Percentiles rank a stretch among this genome's conserved stretches.
Evolutionary conservation across 2,888 invertebrate species (phyloP).

Genomic region (Bellardia bayeri): DNA sequence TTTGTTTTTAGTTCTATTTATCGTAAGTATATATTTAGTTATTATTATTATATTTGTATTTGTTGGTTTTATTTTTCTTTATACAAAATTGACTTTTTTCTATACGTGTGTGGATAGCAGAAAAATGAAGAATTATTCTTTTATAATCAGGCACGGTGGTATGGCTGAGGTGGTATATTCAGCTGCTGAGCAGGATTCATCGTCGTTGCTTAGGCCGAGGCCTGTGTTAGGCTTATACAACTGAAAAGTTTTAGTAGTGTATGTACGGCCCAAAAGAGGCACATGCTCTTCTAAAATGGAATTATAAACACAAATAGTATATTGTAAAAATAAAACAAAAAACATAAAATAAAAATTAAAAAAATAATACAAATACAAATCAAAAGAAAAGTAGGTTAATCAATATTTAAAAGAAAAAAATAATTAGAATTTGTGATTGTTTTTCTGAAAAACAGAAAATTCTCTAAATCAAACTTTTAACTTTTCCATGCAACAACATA

Average conservation of each 20-base stretch:
- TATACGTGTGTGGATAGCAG: background rate
- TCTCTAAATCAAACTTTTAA: constrained; percentile 15
- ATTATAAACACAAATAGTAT: constrained; percentile 78
- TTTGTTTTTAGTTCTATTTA: constrained; percentile 35
- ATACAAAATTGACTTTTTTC: constrained; percentile 5
- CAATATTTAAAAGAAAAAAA: constrained; percentile 1
- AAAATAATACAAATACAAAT: background rate
- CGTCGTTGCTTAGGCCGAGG: constrained; percentile 61
- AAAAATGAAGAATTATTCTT: constrained; percentile 59
- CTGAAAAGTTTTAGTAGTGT: constrained; percentile 78
- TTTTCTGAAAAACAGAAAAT: constrained; percentile 12
- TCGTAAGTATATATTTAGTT: constrained; percentile 7
- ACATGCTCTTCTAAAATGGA: constrained; percentile 85
- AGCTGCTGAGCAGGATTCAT: constrained; percentile 70
- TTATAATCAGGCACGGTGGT: constrained; percentile 71
- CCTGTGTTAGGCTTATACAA: constrained; percentile 73
- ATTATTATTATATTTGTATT: background rate
- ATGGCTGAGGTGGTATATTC: constrained; percentile 70
- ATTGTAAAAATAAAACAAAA: constrained; percentile 73
- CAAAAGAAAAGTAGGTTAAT: background rate
- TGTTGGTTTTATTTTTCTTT: background rate
- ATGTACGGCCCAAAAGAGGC: constrained; percentile 85
- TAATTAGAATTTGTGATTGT: background rate
- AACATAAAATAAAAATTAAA: constrained; percentile 41
- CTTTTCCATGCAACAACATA: constrained; percentile 58